Base-by-base conservation (phyloP, 2,113 vertebrate species). In the Cisticola juncidis region DNA sequence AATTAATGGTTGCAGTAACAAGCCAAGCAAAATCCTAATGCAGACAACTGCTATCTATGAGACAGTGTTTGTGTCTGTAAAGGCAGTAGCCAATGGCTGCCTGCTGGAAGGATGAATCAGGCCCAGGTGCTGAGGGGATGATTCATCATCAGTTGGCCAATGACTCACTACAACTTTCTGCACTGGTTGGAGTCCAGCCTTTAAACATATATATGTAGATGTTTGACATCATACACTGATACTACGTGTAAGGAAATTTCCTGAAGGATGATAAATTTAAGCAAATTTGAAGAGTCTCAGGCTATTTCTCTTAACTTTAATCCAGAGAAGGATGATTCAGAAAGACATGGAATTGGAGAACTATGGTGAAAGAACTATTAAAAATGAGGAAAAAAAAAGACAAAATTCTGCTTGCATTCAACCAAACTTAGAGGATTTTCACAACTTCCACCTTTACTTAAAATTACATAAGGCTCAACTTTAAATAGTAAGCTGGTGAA, bases 131-230 rank as follows among this genome's bases (percentile, higher is more conserved):
- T 95, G 72, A 86, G 60, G 44, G 76, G 22, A 90, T 96, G 96
- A 97, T 93, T 97, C 95, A 97, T 86, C 54, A 79, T 87, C 88
- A 80, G 68, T 93, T 86, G 88, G 86, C 80, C 86, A 97, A 44
- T 96, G 96, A 97, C 60, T 97, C 96, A 95, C 44, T 91, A 84
- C 69, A 95, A 95, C 84, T 91, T 90, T 92, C 72, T 93, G 85
- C 58, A 76, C 28, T 18, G 13, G 31, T 83, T 90, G 90, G 76
- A 68, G 40, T 81, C 64, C 24, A 78, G 51, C 64, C 76, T 73
- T 88, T 60, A 65, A 90, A 88, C 76, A 74, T 33, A 11, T 61
- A 40, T 31, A 60, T 5, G 4, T 81, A 60, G 56, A 86, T 88
- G 18, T 83, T 86, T 92, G 82, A 88, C 65, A 90, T 92, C 93